Conservation (phyloP, 2,888 invertebrate species). For the Agonopterix arenella region DNA sequence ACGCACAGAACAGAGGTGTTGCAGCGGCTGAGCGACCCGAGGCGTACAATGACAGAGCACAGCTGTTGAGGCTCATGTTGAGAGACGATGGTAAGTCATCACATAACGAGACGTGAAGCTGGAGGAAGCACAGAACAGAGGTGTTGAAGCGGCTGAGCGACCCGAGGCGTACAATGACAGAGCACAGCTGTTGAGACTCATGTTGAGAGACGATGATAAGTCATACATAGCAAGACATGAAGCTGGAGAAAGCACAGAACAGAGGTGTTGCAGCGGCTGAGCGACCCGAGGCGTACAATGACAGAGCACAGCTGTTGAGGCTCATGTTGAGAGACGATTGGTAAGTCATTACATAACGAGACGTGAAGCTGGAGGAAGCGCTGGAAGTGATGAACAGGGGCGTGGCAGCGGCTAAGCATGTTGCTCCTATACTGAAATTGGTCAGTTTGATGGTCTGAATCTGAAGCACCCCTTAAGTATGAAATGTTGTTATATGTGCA, state of each 20-base stretch:
- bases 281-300: slow-evolving; percentile 89
- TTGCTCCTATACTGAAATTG: too few relatives aligned
- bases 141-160: slow-evolving; percentile 77
- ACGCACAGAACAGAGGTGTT: slow-evolving; percentile 82
- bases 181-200: slow-evolving; percentile 88
- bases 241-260: slow-evolving; percentile 80
- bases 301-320: slow-evolving; percentile 90
- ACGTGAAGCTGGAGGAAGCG: slow-evolving; percentile 80
- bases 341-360: slow-evolving; percentile 71
- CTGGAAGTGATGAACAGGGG: slow-evolving; percentile 80
- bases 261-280: slow-evolving; percentile 77
- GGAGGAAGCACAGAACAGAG: slow-evolving; percentile 80
- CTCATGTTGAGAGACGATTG: slow-evolving; percentile 83
- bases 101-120: slow-evolving; percentile 78
- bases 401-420: slow-evolving; percentile 72
- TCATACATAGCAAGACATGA: slow-evolving; percentile 73
- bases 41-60: slow-evolving; percentile 92
- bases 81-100: slow-evolving; percentile 79
- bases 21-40: slow-evolving; percentile 79
- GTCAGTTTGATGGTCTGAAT: too few relatives aligned
- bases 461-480: too few relatives aligned
- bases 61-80: slow-evolving; percentile 85
- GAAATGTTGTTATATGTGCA: too few relatives aligned
- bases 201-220: slow-evolving; percentile 83
- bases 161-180: slow-evolving; percentile 90